Conservation (phyloP, 2,888 invertebrate species). For the Drosophila melanosoma region DNA sequence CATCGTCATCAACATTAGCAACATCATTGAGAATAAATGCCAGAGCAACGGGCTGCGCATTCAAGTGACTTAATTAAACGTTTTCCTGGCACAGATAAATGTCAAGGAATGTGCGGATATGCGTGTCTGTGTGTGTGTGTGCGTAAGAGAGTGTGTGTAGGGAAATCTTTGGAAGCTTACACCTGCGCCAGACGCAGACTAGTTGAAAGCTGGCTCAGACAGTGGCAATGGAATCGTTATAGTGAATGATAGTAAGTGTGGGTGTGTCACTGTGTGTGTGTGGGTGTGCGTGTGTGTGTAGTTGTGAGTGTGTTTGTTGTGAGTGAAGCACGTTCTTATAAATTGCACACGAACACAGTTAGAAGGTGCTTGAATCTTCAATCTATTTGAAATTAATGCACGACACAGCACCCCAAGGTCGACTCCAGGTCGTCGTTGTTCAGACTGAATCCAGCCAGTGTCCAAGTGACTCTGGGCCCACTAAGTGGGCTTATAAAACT, state of each 20-base stretch:
- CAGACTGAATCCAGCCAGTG: neutral
- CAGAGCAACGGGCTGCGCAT: conserved; percentile 73
- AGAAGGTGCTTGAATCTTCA: conserved; percentile 68
- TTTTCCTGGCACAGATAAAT: conserved; percentile 72
- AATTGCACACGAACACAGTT: conserved; percentile 71
- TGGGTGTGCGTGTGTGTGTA: conserved; percentile 22
- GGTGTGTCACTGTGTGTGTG: conserved; percentile 3
- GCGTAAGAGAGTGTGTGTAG: conserved; percentile 13
- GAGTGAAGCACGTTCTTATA: conserved; percentile 64
- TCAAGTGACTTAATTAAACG: conserved; percentile 77
- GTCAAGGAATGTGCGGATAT: conserved; percentile 30
- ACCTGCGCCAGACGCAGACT: conserved; percentile 29
- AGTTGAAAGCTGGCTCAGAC: conserved; percentile 45
- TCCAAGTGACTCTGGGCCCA: neutral
- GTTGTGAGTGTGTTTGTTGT: conserved; percentile 19
- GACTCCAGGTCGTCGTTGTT: conserved; percentile 46
- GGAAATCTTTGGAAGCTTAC: conserved; percentile 34
- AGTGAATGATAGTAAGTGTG: conserved; percentile 60
- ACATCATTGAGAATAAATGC: conserved; percentile 78
- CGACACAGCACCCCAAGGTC: conserved; percentile 53
- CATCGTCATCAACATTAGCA: conserved; percentile 73
- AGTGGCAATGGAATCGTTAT: conserved; percentile 37
- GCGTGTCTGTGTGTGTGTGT: conserved; percentile 10
- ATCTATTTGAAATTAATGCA: conserved; percentile 70
- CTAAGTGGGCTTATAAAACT: conserved; percentile 53